Percentiles rank a stretch among this genome's conserved stretches.
These are phyloP conservation scores for Antennarius maculatus DNA, from an alignment of 2,797 vertebrate genomes.

Conservation along the genomic window DNA sequence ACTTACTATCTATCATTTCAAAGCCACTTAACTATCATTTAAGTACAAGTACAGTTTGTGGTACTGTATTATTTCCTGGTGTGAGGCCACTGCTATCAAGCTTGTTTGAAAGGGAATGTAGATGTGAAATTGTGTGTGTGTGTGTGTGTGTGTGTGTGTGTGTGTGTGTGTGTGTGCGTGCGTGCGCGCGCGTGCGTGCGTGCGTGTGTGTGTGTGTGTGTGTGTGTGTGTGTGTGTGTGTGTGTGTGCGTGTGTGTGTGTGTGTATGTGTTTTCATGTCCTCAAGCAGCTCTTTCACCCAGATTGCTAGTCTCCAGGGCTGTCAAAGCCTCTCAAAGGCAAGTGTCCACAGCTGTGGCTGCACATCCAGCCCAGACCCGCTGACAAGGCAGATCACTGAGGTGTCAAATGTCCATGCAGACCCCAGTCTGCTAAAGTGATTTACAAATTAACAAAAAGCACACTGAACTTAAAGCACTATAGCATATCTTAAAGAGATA, in stretches of 20 bases:
- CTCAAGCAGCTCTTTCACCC: constrained; percentile 52
- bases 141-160: background rate
- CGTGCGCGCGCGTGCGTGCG: background rate
- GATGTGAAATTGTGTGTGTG: constrained; percentile 17
- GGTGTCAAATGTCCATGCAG: constrained; percentile 64
- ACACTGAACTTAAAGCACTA: constrained; percentile 6
- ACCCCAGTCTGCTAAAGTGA: constrained; percentile 54
- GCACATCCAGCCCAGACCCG: constrained; percentile 48
- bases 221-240: background rate
- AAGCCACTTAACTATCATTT: constrained; percentile 62
- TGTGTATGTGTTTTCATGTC: constrained; percentile 41
- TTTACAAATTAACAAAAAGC: constrained; percentile 50
- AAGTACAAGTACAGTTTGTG: constrained; percentile 45
- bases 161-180: constrained; percentile 12
- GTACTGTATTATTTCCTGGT: constrained; percentile 68
- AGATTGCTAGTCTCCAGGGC: constrained; percentile 55
- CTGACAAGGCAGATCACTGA: constrained; percentile 39
- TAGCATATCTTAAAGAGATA: background rate
- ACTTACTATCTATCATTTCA: constrained; percentile 45
- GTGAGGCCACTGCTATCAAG: constrained; percentile 52
- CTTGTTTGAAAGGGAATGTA: constrained; percentile 27
- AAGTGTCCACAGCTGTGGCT: constrained; percentile 74
- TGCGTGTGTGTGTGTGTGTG: constrained; percentile 19
- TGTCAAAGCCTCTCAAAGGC: constrained; percentile 68
- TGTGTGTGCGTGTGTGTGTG: constrained; percentile 16